Evolutionary conservation across 2,888 invertebrate genomes (phyloP).

Genomic region (Scaptodrosophila latifasciaeformis): DNA sequence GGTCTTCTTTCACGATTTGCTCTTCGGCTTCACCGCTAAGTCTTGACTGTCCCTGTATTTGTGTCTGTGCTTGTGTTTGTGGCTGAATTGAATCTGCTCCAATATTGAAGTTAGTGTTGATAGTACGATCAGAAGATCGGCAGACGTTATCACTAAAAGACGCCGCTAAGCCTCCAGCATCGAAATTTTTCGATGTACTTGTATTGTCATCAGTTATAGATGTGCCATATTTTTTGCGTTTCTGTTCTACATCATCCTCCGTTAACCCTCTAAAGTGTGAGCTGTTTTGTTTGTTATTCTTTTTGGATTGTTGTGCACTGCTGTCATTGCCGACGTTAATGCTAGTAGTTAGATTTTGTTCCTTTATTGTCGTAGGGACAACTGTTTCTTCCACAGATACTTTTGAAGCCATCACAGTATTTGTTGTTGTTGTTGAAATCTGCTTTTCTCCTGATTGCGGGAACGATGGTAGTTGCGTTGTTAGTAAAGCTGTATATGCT

Average conservation of each 20-base stretch:
- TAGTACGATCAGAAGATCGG: no score
- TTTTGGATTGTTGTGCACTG: conserved; percentile 10
- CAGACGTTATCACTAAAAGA: no score
- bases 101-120: no score
- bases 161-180: no score
- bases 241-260: conserved; percentile 8
- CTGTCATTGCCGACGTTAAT: conserved; percentile 20
- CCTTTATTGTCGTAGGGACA: conserved; percentile 1
- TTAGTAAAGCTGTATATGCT: background rate
- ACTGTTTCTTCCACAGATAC: conserved; percentile 22
- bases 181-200: no score
- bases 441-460: background rate
- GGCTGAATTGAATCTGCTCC: no score
- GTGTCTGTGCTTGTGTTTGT: no score
- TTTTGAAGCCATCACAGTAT: conserved; percentile 41
- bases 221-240: conserved; percentile 21
- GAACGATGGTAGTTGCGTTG: background rate
- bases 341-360: background rate
- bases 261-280: conserved; percentile 3
- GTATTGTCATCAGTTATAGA: no score
- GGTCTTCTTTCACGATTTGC: background rate
- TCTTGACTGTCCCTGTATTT: background rate
- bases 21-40: background rate
- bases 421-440: background rate
- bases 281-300: conserved; percentile 15